phyloP scores from a whole-genome alignment of 2,888 invertebrate species.

The Andrena chrysosceles region DNA sequence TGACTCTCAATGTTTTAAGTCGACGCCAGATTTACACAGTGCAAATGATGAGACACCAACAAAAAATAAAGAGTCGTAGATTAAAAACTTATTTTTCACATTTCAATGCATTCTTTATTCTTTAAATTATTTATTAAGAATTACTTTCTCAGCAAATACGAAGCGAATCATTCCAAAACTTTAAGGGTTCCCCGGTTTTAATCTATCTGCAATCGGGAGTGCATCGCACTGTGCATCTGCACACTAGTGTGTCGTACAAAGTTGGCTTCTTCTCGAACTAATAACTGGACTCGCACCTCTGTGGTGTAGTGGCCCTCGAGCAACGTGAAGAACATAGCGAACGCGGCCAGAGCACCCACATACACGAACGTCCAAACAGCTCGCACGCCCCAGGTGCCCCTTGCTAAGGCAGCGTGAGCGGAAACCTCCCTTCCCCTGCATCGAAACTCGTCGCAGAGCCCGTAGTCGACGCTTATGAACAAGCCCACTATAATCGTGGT shows the following conservation, averaged over 20 bases:
- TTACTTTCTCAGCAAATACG: too few species aligned
- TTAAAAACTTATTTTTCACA: too few species aligned
- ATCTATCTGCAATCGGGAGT: too few species aligned
- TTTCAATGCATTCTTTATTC: too few species aligned
- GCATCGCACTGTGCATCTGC: too few species aligned
- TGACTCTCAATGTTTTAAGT: too few species aligned
- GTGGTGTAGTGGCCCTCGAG: slow-evolving; percentile 84
- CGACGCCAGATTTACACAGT: too few species aligned
- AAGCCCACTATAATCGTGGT: slow-evolving; percentile 88
- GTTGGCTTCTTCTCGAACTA: neutral
- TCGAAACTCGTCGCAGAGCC: slow-evolving; percentile 87
- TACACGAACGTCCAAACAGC: slow-evolving; percentile 87
- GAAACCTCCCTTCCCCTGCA: slow-evolving; percentile 86
- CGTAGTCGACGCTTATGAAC: slow-evolving; percentile 88
- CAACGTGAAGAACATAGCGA: slow-evolving; percentile 86
- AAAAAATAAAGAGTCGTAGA: too few species aligned
- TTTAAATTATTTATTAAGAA: too few species aligned
- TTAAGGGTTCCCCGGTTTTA: too few species aligned
- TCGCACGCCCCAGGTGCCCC: slow-evolving; percentile 85
- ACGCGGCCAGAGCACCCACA: slow-evolving; percentile 86
- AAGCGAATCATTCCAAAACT: too few species aligned
- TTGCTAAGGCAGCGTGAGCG: slow-evolving; percentile 73
- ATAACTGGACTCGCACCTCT: slow-evolving; percentile 73
- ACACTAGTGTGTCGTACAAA: neutral
- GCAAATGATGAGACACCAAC: too few species aligned